These are phyloP conservation scores for Anguilla megastoma DNA, from an alignment of 2,797 vertebrate species.

Conservation along the genomic window DNA sequence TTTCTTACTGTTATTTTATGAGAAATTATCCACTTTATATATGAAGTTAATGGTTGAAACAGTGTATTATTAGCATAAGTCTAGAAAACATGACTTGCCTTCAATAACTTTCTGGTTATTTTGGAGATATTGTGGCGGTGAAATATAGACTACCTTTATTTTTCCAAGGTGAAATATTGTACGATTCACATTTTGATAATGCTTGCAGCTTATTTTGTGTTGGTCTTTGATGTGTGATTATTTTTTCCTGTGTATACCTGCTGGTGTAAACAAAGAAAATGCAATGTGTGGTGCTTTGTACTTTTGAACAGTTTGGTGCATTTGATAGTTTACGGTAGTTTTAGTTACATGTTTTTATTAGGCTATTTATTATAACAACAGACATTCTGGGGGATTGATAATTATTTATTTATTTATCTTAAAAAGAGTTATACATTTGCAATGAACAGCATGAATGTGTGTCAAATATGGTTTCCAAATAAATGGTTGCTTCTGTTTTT, in stretches of 20 bases:
- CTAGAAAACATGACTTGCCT: not conserved
- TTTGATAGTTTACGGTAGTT: not conserved
- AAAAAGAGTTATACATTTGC: not conserved
- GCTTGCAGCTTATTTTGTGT: not conserved
- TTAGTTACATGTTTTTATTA: not conserved
- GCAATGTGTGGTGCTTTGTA: not conserved
- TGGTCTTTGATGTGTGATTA: not conserved
- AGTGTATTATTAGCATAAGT: not conserved
- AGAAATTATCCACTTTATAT: too few relatives aligned
- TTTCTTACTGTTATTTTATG: not conserved
- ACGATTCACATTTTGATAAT: not conserved
- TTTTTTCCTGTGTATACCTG: not conserved
- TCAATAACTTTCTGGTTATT: not conserved
- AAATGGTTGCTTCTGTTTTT: not conserved
- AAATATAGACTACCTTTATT: not conserved
- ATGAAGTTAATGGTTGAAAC: too few relatives aligned
- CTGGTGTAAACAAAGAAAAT: not conserved
- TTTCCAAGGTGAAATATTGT: not conserved
- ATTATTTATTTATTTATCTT: not conserved
- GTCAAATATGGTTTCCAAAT: not conserved
- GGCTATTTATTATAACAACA: not conserved
- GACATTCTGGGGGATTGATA: not conserved
- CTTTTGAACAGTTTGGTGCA: not conserved
- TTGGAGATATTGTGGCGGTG: not conserved
- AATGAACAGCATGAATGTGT: not conserved